Evolutionary conservation across 2,113 vertebrate genomes (phyloP).

Genomic region (Oenanthe oenanthe): DNA sequence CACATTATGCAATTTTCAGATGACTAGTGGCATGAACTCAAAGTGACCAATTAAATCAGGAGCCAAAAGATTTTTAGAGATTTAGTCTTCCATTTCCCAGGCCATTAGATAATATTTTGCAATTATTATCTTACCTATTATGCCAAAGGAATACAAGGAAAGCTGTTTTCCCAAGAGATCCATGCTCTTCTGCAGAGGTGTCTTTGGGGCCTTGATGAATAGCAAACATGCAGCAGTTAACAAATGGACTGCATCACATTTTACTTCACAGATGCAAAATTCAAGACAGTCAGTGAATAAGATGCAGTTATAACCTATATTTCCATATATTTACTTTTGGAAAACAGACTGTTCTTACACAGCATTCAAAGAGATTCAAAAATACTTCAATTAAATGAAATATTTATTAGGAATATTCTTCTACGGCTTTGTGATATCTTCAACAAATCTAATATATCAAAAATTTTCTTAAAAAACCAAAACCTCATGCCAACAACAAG

Average conservation of each 20-base stretch:
- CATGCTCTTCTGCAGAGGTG: constrained; percentile 98
- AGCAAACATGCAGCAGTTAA: constrained; percentile 3
- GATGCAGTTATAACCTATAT: neutral
- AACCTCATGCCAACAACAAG: neutral
- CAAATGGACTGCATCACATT: neutral
- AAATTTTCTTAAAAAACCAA: neutral
- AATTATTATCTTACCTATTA: constrained; percentile 86
- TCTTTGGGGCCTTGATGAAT: constrained; percentile 90
- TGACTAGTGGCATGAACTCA: neutral
- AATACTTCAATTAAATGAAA: neutral
- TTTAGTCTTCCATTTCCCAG: neutral
- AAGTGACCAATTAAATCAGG: neutral
- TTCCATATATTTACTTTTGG: neutral
- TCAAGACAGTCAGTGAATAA: neutral
- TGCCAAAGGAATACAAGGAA: constrained; percentile 95
- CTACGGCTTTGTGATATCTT: neutral
- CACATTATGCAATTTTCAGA: neutral
- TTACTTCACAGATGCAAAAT: neutral
- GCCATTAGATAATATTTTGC: neutral
- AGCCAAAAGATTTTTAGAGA: neutral
- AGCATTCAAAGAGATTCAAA: neutral
- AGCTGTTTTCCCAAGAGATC: constrained; percentile 97
- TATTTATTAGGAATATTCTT: neutral
- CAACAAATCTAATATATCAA: neutral
- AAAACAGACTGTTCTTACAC: neutral